These are phyloP conservation scores for Pandemis cinnamomeana DNA, from an alignment of 2,888 invertebrate genomes.

Conservation along the genomic window DNA sequence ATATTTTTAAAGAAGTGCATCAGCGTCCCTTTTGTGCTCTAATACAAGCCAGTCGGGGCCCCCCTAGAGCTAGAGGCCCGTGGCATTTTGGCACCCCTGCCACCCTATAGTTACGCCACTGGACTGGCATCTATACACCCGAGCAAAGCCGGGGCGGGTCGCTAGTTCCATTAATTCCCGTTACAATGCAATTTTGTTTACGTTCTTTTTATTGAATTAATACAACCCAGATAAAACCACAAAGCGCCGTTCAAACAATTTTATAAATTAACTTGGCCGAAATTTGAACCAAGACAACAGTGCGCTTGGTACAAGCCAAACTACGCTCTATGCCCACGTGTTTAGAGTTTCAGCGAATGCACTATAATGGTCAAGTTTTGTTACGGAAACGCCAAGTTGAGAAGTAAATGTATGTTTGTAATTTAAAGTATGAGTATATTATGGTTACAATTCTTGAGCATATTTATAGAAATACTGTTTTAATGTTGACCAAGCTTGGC, in stretches of 20 bases:
- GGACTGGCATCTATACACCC: too few relatives aligned
- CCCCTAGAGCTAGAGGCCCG: too few relatives aligned
- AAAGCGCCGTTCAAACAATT: slow-evolving; percentile 15
- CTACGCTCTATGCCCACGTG: neutral
- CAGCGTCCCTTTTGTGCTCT: too few relatives aligned
- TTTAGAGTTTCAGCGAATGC: neutral
- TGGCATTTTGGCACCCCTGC: too few relatives aligned
- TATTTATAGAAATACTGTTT: neutral
- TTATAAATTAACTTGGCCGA: neutral
- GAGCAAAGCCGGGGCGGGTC: too few relatives aligned
- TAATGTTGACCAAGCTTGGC: too few relatives aligned
- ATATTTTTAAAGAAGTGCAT: too few relatives aligned
- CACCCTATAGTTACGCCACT: too few relatives aligned
- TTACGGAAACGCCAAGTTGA: neutral
- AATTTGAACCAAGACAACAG: neutral
- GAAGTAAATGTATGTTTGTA: neutral
- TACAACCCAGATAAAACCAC: slow-evolving; percentile 10
- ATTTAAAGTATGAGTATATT: neutral
- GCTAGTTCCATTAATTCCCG: neutral
- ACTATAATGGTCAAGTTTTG: neutral
- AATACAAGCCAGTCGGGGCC: too few relatives aligned
- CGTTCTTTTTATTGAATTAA: neutral
- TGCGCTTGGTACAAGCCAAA: neutral
- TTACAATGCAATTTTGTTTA: slow-evolving; percentile 1
- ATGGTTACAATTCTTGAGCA: neutral